Evolutionary conservation across 2,888 invertebrate species (phyloP), one percentile per base, ranked within the genome.

Genomic region (Leptinotarsa juncta): DNA sequence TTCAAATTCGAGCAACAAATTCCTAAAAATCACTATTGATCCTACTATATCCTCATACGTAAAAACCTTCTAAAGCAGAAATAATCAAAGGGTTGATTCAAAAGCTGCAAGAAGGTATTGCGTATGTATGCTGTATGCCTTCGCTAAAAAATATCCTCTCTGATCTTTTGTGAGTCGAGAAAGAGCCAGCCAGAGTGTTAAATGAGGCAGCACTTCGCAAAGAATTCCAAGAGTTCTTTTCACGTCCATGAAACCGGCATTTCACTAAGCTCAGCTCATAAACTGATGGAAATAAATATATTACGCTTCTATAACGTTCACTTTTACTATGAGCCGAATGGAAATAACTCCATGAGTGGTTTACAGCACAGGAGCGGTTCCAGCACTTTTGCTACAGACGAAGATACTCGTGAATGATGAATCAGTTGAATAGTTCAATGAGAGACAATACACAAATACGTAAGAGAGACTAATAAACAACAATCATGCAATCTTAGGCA

Each of bases 211-310:
- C 32, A 62, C n/a, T 62, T 62, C 42, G 32, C 62, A 62, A 62
- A 42, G 62, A 62, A 62, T 42, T 62, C 62, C 32, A 62, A 26
- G 62, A 62, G 62, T 62, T 62, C 62, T 62, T 62, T 62, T 62
- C 62, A 62, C 26, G 62, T 62, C 32, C 18, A 42, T 42, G 62
- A 62, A 62, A 62, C 42, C n/a, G 62, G 42, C 26, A 32, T 62
- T 42, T 62, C 62, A 42, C 62, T 62, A 62, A 57, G 57, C 57
- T 20, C 57, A 57, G 57, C 57, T 57, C 57, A 57, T 57, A 57
- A 62, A 62, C 62, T 32, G 62, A 62, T 42, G 62, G 62, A 62
- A 62, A 62, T 62, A 62, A 62, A 62, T 62, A 62, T 62, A 62
- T 62, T 18, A 42, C 42, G 62, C 23, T 15, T 57, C 57, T 23